Conservation (phyloP, 2,113 vertebrate species). For the Tachuris rubrigastra region DNA sequence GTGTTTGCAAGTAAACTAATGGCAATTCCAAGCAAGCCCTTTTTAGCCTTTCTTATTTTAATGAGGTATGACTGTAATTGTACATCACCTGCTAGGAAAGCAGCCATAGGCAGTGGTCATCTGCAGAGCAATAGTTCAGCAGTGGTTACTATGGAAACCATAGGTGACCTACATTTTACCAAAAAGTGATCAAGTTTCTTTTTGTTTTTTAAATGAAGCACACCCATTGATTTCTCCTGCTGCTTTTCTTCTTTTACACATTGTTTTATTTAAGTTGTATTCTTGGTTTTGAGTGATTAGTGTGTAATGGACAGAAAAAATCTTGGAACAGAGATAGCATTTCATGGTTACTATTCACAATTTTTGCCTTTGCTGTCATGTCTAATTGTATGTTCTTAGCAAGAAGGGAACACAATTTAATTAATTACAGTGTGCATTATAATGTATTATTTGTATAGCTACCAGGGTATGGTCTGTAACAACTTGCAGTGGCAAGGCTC, state of each 20-base stretch:
- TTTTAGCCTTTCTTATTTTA: neutral
- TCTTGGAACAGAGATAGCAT: neutral
- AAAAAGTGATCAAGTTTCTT: neutral
- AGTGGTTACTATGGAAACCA: conserved; percentile 32
- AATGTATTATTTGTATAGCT: neutral
- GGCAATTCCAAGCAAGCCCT: neutral
- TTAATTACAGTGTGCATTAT: neutral
- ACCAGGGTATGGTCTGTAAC: neutral
- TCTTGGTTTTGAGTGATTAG: neutral
- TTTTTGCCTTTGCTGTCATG: neutral
- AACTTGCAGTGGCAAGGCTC: neutral
- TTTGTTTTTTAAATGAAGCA: neutral
- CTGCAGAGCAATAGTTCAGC: conserved; percentile 16
- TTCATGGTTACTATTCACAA: neutral
- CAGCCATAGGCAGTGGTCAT: conserved; percentile 16
- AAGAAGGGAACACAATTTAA: neutral
- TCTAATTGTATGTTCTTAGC: neutral
- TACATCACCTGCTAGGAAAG: neutral
- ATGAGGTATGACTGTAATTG: neutral
- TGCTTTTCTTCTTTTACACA: neutral
- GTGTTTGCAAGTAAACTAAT: neutral
- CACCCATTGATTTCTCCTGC: neutral
- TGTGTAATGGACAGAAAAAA: neutral
- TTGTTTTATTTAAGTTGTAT: neutral
- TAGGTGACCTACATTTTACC: conserved; percentile 35